Evolutionary conservation across 2,797 vertebrate species (phyloP).

Genomic region (Poecile montanus): DNA sequence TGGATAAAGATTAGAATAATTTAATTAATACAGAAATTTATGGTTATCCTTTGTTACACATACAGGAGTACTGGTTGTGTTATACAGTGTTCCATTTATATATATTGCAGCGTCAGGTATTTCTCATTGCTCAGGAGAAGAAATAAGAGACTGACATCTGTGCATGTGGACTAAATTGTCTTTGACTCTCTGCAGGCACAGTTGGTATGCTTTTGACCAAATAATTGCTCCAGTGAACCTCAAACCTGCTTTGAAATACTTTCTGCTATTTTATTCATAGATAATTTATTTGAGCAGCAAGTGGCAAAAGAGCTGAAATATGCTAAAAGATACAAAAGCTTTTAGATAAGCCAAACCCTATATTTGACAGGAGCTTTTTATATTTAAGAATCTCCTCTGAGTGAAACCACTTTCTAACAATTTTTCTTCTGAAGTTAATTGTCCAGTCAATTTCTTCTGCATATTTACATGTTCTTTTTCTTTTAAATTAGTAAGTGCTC

Average conservation of each 20-base stretch:
- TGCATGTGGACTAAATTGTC: neutral
- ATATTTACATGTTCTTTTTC: neutral
- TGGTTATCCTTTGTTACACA: neutral
- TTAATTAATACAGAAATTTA: neutral
- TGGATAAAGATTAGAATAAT: neutral
- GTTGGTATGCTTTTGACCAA: neutral
- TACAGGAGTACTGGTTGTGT: neutral
- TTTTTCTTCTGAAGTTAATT: neutral
- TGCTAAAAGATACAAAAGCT: neutral
- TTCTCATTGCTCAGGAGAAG: neutral
- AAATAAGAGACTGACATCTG: neutral
- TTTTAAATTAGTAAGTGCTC: neutral
- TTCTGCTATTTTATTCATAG: constrained; percentile 1
- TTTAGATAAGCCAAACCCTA: neutral
- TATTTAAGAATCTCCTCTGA: neutral
- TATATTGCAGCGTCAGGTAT: neutral
- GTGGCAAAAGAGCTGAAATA: neutral
- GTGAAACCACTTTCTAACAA: neutral
- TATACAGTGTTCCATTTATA: neutral
- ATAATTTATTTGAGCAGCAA: neutral
- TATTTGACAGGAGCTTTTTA: neutral
- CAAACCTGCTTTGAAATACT: neutral
- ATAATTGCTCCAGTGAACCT: neutral
- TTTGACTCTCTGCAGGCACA: neutral
- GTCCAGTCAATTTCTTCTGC: neutral